These are phyloP conservation scores for Tenthredo distinguenda DNA, from an alignment of 2,888 invertebrate species.

Conservation along the genomic window DNA sequence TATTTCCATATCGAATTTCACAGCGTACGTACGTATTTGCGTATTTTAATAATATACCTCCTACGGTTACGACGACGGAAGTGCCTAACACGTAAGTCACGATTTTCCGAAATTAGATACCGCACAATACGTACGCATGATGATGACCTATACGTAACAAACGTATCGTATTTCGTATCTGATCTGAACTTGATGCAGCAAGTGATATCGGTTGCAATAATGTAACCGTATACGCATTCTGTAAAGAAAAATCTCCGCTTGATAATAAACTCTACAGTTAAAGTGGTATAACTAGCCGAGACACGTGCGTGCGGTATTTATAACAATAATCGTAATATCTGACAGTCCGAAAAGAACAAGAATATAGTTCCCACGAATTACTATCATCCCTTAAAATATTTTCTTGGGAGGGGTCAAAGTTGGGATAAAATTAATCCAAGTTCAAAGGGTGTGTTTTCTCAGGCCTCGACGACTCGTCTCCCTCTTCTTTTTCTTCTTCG, in stretches of 20 bases:
- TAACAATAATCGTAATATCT: background rate
- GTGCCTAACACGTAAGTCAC: background rate
- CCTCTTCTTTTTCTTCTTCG: background rate
- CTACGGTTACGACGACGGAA: background rate
- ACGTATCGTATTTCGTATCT: constrained; percentile 22
- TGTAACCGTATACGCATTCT: constrained; percentile 15
- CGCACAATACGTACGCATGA: background rate
- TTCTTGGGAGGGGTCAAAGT: background rate
- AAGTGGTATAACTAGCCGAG: constrained; percentile 2
- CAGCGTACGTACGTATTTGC: background rate
- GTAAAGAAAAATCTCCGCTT: background rate
- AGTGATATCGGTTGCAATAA: constrained; percentile 20
- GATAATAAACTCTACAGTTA: background rate
- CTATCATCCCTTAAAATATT: background rate
- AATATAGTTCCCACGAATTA: background rate
- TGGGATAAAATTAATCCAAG: constrained; percentile 17
- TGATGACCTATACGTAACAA: constrained; percentile 11
- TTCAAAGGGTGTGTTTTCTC: constrained; percentile 13
- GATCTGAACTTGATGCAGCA: constrained; percentile 28
- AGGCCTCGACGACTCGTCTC: background rate
- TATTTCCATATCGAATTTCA: background rate
- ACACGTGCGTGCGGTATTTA: constrained; percentile 2
- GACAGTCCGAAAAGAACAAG: background rate
- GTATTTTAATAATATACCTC: background rate
- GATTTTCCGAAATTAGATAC: constrained; percentile 39